Evolutionary conservation across 2,888 invertebrate genomes (phyloP).

Genomic region (Scaptomyza reducta): DNA sequence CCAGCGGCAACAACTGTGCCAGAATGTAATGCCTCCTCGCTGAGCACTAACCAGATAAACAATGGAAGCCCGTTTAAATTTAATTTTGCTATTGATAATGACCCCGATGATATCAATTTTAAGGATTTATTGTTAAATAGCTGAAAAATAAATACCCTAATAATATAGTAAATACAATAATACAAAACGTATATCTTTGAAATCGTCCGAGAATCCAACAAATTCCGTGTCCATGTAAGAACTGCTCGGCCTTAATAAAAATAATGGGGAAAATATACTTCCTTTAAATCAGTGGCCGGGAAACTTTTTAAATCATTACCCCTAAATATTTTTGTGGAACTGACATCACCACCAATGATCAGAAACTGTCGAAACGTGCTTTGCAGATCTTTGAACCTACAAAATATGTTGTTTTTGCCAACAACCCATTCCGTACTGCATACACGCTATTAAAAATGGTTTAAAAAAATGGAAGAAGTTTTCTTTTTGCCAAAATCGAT

Average conservation of each 20-base stretch:
- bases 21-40: slow-evolving; percentile 3
- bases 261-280: too few species aligned
- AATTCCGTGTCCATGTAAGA: not conserved
- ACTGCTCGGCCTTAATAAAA: not conserved
- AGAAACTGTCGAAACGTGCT: too few species aligned
- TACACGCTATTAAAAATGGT: too few species aligned
- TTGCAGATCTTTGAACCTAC: too few species aligned
- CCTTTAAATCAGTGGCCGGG: too few species aligned
- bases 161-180: slow-evolving; percentile 5
- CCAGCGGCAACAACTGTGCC: not conserved
- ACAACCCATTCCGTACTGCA: too few species aligned
- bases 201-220: not conserved
- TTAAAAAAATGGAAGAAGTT: too few species aligned
- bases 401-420: too few species aligned
- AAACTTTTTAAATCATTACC: too few species aligned
- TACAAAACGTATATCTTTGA: not conserved
- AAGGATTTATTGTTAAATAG: slow-evolving; percentile 65
- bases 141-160: not conserved
- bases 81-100: slow-evolving; percentile 85
- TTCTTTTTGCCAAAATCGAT: not conserved
- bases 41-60: slow-evolving; percentile 31
- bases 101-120: slow-evolving; percentile 64
- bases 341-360: too few species aligned
- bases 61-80: slow-evolving; percentile 87
- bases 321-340: too few species aligned